These are phyloP conservation scores for Corvus hawaiiensis DNA, from an alignment of 2,113 vertebrate genomes.

Conservation along the genomic window DNA sequence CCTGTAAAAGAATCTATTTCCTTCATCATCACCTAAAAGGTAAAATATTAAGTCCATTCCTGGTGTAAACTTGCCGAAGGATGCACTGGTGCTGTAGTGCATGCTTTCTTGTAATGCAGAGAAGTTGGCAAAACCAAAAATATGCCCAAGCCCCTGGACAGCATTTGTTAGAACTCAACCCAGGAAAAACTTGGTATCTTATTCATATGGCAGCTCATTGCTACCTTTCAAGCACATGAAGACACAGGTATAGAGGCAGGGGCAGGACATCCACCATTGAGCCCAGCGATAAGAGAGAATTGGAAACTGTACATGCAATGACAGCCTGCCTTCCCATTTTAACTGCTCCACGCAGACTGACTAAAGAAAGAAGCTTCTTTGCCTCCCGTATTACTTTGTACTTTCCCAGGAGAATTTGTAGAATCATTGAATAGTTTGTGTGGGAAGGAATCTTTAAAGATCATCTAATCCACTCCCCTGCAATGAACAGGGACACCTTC, in stretches of 20 bases:
- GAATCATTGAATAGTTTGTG: not conserved
- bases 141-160: not conserved
- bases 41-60: not conserved
- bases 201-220: not conserved
- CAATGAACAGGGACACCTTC: not conserved
- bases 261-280: not conserved
- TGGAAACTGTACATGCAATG: fast-evolving
- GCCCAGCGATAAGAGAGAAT: not conserved
- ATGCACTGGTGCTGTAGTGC: not conserved
- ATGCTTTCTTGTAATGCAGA: not conserved
- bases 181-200: not conserved
- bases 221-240: not conserved
- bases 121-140: not conserved
- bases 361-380: not conserved
- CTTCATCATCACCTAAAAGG: not conserved
- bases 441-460: not conserved
- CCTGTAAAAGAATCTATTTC: not conserved
- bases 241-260: not conserved
- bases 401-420: not conserved
- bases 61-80: not conserved
- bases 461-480: not conserved
- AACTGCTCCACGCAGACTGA: not conserved
- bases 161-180: not conserved
- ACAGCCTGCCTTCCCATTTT: not conserved
- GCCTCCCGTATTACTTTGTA: not conserved